A percentile compares a stretch with the other conserved stretches of the same genome.
Evolutionary conservation across 2,113 vertebrate species (phyloP).

Genomic region (Zosterops hypoxanthus): DNA sequence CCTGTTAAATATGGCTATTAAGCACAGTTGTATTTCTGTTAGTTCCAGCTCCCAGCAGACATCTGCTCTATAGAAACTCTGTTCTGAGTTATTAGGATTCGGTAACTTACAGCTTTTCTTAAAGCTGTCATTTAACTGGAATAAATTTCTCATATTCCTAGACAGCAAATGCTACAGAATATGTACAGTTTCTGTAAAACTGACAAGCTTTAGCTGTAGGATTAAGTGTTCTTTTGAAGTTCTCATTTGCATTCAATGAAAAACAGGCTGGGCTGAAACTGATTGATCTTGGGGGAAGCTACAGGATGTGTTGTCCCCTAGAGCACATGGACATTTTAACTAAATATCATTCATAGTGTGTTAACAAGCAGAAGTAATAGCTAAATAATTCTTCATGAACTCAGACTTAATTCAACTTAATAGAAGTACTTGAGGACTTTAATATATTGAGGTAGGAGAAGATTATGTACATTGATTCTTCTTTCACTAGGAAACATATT

Average conservation of each 20-base stretch:
- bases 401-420: constrained; percentile 20
- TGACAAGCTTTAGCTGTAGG: constrained; percentile 27
- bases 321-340: constrained; percentile 4
- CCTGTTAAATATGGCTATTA: constrained; percentile 76
- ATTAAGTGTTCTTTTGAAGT: constrained; percentile 55
- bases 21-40: constrained; percentile 70
- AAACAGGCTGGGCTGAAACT: neutral
- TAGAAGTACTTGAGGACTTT: neutral
- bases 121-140: constrained; percentile 23
- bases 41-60: constrained; percentile 66
- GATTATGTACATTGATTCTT: neutral
- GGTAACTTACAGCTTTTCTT: constrained; percentile 50
- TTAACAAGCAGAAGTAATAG: constrained; percentile 50
- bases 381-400: constrained; percentile 34
- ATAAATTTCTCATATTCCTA: neutral
- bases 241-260: constrained; percentile 58
- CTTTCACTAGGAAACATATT: neutral
- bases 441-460: neutral
- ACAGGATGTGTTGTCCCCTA: neutral
- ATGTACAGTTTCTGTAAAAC: neutral
- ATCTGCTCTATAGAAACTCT: constrained; percentile 46
- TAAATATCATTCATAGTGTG: constrained; percentile 16
- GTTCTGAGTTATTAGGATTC: constrained; percentile 20
- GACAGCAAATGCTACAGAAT: neutral
- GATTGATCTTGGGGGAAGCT: constrained; percentile 39